phyloP scores from a whole-genome alignment of 1,140 invertebrate genomes.

The Mizuhopecten yessoensis region DNA sequence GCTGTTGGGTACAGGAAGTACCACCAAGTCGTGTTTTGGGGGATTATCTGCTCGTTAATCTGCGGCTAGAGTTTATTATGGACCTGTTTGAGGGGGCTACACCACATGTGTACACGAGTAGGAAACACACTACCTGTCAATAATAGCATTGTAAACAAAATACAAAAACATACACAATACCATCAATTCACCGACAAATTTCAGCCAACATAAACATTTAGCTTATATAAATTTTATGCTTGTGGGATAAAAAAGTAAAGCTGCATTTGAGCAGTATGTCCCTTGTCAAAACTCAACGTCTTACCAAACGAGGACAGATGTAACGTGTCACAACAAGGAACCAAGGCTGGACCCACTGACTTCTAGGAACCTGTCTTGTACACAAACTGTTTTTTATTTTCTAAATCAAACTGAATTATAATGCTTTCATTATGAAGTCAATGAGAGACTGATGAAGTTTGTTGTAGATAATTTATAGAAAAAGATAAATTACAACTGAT shows the following conservation, averaged over 20 bases:
- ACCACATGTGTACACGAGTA: not conserved
- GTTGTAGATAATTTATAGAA: no score
- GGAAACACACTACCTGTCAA: not conserved
- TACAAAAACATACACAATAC: not conserved
- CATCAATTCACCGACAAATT: not conserved
- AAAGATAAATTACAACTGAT: no score
- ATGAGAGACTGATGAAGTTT: no score
- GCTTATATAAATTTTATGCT: no score
- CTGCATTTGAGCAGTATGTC: no score
- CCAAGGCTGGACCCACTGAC: no score
- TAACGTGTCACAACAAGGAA: no score
- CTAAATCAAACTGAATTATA: no score
- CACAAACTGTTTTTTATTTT: no score
- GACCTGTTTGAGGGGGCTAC: not conserved
- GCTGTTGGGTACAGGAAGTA: not conserved
- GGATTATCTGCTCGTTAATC: slow-evolving; percentile 27
- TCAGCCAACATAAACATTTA: not conserved
- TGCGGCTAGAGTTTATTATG: not conserved
- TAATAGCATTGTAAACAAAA: not conserved
- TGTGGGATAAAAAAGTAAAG: not conserved
- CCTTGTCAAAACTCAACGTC: not conserved
- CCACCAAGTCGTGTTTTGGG: not conserved
- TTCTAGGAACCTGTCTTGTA: no score
- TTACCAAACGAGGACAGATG: no score
- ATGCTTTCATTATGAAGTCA: no score